Base-by-base conservation (phyloP, 1,140 invertebrate species). In the Platyscapa corneri region DNA sequence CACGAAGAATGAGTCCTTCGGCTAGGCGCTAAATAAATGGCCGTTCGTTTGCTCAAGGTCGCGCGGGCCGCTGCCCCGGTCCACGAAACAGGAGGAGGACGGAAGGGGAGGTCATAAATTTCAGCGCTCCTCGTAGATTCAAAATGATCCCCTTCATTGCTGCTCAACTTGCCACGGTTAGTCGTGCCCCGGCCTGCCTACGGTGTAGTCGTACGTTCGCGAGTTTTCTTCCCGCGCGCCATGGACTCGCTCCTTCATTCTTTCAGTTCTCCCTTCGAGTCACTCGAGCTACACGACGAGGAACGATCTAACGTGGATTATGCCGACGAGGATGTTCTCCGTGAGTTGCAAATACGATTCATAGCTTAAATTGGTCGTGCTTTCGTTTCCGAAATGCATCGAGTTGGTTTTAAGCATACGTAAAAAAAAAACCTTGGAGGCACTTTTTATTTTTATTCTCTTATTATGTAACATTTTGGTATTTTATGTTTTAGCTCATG, bases 101-200 rank as follows among this genome's bases (percentile, higher is more conserved):
- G 67, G 32, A n/a, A 56, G 67, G 34, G 56, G 88, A 89, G 90
- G 89, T 87, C 89, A 93, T 94, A 94, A 93, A 94, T 94, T 93
- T 93, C 91, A 89, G 88, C 89, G 89, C 90, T 30, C 56, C 42
- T 92, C 90, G 91, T 88, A 90, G 93, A 93, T 93, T 92, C 93
- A 91, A 91, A 92, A 92, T 91, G 89, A 94, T 93, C 91, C 92
- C 72, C 91, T 92, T 93, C 92, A 91, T 93, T 91, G 90, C 89
- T n/a, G 87, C 86, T 88, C 89, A 88, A 88, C 88, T 90, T 88
- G 85, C 1, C 1, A n/a, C 30, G 14, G 89, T 90, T 91, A 92
- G 92, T 93, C 89, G 87, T 86, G 79, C 82, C 72, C 72, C 85
- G 90, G 87, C 88, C 86, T 88, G 89, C 89, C 83, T 82, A 53